phyloP scores from a whole-genome alignment of 2,888 invertebrate genomes.

The Frankliniella fusca region DNA sequence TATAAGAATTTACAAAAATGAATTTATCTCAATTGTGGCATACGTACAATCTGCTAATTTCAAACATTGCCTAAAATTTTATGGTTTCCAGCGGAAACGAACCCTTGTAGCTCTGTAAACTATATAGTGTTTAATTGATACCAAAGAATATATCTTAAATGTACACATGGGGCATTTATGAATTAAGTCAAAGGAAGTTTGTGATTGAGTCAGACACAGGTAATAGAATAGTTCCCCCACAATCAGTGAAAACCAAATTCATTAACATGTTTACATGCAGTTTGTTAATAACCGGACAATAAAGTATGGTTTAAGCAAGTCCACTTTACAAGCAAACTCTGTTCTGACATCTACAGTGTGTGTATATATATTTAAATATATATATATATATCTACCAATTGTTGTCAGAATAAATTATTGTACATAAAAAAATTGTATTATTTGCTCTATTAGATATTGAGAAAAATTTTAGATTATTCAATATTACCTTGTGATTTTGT shows the following conservation, averaged over 20 bases:
- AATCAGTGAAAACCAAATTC: background rate
- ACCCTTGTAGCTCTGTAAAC: background rate
- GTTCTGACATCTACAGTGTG: background rate
- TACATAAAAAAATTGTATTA: constrained; percentile 4
- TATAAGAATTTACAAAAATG: background rate
- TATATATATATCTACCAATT: background rate
- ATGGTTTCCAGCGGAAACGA: background rate
- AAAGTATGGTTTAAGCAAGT: background rate
- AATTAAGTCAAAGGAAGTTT: background rate
- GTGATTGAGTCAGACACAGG: background rate
- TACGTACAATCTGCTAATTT: no score
- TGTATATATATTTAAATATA: background rate
- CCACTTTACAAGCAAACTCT: background rate
- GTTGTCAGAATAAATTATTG: constrained; percentile 12
- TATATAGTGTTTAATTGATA: background rate
- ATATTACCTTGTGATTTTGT: constrained; percentile 13
- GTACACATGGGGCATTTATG: background rate
- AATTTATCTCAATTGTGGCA: no score
- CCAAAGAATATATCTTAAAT: background rate
- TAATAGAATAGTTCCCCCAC: background rate
- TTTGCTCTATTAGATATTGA: background rate
- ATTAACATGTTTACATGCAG: background rate
- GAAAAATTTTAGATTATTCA: background rate
- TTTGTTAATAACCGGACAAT: background rate
- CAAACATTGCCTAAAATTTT: background rate